Evolutionary conservation across 1,140 invertebrate species (phyloP).

Genomic region (Aphelinus atriplicis): DNA sequence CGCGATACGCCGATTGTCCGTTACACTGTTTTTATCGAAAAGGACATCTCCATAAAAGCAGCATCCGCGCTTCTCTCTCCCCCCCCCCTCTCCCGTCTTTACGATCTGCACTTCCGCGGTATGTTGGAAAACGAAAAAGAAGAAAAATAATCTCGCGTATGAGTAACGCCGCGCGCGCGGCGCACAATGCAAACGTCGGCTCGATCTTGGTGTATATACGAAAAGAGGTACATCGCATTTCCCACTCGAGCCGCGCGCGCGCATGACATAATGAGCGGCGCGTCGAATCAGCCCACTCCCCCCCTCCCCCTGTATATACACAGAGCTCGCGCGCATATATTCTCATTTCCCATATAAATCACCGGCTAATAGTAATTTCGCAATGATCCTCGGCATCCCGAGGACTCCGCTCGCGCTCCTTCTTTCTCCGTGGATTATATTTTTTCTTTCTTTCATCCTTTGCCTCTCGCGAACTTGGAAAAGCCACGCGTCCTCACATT

Average conservation of each 20-base stretch:
- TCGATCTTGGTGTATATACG: no score
- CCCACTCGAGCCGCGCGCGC: background rate
- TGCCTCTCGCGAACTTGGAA: background rate
- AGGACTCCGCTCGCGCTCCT: slow-evolving; percentile 33
- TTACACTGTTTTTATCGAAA: no score
- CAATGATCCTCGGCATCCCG: slow-evolving; percentile 49
- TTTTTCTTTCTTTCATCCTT: slow-evolving; percentile 1
- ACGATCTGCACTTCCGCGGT: no score
- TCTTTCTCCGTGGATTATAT: background rate
- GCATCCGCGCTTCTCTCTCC: no score
- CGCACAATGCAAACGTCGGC: no score
- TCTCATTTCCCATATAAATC: slow-evolving; percentile 21
- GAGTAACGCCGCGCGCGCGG: no score
- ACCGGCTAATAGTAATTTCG: slow-evolving; percentile 40
- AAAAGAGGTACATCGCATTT: background rate
- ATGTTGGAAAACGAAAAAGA: no score
- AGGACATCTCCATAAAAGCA: no score
- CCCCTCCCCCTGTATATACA: background rate
- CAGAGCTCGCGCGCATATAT: background rate
- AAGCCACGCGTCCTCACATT: slow-evolving; percentile 54
- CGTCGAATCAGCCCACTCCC: no score
- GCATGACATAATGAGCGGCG: slow-evolving; percentile 19
- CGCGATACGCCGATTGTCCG: no score
- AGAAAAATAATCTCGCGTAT: no score
- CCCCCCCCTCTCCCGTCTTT: no score